Evolutionary conservation across 2,113 vertebrate species (phyloP).

Genomic region (Atrichornis clamosus): DNA sequence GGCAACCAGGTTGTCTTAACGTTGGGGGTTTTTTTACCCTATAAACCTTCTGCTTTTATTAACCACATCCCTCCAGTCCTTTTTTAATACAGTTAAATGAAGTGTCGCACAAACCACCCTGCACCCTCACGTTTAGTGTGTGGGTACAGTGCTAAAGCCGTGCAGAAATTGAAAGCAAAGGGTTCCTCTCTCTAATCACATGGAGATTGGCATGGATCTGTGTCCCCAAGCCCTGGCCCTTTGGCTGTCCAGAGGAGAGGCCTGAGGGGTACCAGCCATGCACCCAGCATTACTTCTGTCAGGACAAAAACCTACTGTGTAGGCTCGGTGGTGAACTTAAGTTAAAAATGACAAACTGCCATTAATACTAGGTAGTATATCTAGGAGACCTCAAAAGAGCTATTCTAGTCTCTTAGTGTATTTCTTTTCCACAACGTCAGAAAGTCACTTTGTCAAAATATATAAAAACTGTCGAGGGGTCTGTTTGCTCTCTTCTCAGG

Average conservation of each 20-base stretch:
- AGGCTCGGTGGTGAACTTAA: rapidly evolving
- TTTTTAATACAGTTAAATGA: background rate
- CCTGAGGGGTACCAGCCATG: rapidly evolving
- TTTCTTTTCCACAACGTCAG: background rate
- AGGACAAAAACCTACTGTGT: rapidly evolving
- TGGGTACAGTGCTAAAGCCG: background rate
- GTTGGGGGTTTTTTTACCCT: rapidly evolving
- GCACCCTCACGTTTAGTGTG: background rate
- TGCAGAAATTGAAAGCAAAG: background rate
- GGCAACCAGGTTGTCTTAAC: background rate
- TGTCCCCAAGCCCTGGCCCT: too few species aligned
- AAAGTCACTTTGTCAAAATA: background rate
- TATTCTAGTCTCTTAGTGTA: background rate
- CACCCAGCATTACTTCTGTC: background rate
- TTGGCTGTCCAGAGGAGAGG: background rate
- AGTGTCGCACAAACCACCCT: background rate
- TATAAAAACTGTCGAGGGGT: background rate
- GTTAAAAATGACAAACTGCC: background rate
- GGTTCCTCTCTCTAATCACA: background rate
- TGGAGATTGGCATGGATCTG: background rate
- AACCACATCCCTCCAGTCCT: rapidly evolving
- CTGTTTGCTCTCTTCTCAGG: background rate
- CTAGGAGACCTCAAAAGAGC: background rate
- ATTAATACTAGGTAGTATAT: background rate
- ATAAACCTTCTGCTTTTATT: background rate